Evolutionary conservation across 2,113 vertebrate genomes (phyloP), one percentile per base, ranked within the genome.

Genomic region (Chloebia gouldiae): DNA sequence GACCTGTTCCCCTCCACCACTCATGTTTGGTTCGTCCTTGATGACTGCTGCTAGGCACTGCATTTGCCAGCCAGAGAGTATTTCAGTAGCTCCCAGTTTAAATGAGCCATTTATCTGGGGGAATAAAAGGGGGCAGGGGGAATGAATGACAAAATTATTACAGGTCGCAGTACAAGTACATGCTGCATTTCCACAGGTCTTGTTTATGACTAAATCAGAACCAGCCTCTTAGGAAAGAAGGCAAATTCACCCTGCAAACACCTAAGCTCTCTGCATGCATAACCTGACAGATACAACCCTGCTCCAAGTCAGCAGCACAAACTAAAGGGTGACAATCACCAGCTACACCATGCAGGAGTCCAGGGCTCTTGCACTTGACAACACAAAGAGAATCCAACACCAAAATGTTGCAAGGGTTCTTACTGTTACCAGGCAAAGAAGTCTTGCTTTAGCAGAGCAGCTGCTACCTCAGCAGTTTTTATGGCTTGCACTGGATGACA

Each of bases 1-100:
- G 80, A 98, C 99, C 98, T 99, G 99, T 83, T 99, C 99, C 84
- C 98, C 98, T 96, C 98, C 98, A 97, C 99, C 99, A 90, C 99
- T 99, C 99, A 99, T 99, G 98, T 99, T 99, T 98, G 98, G 98
- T 97, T 99, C 99, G 98, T 99, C 99, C 98, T 99, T 99, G 97
- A 99, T 98, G 91, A 98, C 98, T 63, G 99, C 98, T 95, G 98
- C 99, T 99, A 99, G 98, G 98, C 99, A 99, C 99, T 99, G 99
- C 99, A 99, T 99, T 98, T 98, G 99, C 98, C 98, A 99, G 98
- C 98, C 97, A 88, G 98, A 98, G 97, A 98, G 97, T 96, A 98
- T 98, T 95, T 99, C 98, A 97, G 98, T 98, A 98, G 98, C 98
- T 98, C 98, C 99, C 98, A 98, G 97, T 98, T 99, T 99, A 98